Percentiles rank a stretch among this genome's conserved stretches.
Conservation (phyloP, 2,888 invertebrate genomes). For the Meiosimyza decipiens region DNA sequence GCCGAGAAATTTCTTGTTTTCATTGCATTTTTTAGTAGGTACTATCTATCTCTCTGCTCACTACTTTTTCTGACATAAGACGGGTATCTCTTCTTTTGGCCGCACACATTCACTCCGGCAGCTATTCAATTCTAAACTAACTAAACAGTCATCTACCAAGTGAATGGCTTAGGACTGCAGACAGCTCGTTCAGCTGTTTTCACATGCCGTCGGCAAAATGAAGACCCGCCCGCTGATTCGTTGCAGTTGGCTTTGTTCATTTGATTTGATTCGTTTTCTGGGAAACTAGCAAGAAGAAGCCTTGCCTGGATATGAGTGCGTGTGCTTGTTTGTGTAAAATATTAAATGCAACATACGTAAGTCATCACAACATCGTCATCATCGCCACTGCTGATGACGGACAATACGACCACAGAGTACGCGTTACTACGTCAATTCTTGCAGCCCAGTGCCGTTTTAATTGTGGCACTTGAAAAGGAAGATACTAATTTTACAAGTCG, state of each 20-base stretch:
- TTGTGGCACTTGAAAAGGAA: conserved; percentile 21
- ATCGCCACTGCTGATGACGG: conserved; percentile 13
- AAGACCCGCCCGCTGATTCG: conserved; percentile 42
- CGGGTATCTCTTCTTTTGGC: no score
- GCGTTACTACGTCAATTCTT: conserved; percentile 6
- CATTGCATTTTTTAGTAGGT: background rate
- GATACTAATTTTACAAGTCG: conserved; percentile 17
- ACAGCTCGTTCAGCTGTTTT: conserved; percentile 19
- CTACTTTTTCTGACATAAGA: background rate
- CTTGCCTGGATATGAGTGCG: background rate
- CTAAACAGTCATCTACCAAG: conserved; percentile 17
- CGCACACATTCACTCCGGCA: background rate
- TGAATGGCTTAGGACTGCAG: conserved; percentile 8
- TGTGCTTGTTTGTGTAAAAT: conserved; percentile 12
- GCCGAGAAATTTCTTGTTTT: conserved; percentile 15
- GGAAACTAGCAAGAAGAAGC: conserved; percentile 7
- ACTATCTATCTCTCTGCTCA: background rate
- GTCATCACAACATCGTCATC: conserved; percentile 7
- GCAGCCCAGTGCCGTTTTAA: conserved; percentile 11
- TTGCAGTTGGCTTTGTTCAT: conserved; percentile 16
- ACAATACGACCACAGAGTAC: background rate
- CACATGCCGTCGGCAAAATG: conserved; percentile 42
- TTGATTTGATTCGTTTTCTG: conserved; percentile 34
- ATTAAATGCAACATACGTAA: conserved; percentile 12
- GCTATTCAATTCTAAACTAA: background rate